Conservation (phyloP, 2,113 vertebrate species). For the Plestiodon gilberti region DNA sequence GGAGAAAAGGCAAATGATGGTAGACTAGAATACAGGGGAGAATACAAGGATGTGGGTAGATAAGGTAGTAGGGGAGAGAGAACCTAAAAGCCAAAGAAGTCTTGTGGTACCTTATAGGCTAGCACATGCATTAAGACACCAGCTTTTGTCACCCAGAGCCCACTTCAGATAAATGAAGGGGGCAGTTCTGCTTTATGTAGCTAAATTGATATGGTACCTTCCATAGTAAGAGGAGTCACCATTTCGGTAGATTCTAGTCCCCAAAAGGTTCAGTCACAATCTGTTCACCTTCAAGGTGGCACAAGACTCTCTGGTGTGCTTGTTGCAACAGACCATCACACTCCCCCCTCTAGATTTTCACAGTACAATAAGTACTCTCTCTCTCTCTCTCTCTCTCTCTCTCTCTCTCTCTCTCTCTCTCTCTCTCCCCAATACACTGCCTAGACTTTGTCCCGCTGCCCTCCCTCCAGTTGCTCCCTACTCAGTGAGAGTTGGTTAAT, state of each 20-base stretch:
- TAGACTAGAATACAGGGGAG: neutral
- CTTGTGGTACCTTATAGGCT: neutral
- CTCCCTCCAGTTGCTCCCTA: slow-evolving; percentile 3
- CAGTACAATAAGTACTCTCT: neutral
- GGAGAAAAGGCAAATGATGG: neutral
- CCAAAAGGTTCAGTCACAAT: neutral
- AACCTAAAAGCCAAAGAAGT: neutral
- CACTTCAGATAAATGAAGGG: neutral
- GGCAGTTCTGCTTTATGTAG: neutral
- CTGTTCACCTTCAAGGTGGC: neutral
- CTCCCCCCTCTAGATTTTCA: neutral
- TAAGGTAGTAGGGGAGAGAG: neutral
- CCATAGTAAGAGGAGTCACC: neutral
- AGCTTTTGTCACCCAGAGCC: neutral
- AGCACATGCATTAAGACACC: neutral
- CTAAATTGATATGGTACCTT: neutral
- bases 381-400: neutral
- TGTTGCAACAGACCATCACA: neutral
- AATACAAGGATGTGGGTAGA: neutral
- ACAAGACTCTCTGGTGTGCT: neutral
- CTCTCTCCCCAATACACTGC: neutral
- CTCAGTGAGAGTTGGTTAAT: slow-evolving; percentile 18
- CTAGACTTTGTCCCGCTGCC: neutral
- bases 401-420: neutral
- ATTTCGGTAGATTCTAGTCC: neutral